Base-by-base conservation (phyloP, 2,888 invertebrate species). In the Drosophila nigritarsus region DNA sequence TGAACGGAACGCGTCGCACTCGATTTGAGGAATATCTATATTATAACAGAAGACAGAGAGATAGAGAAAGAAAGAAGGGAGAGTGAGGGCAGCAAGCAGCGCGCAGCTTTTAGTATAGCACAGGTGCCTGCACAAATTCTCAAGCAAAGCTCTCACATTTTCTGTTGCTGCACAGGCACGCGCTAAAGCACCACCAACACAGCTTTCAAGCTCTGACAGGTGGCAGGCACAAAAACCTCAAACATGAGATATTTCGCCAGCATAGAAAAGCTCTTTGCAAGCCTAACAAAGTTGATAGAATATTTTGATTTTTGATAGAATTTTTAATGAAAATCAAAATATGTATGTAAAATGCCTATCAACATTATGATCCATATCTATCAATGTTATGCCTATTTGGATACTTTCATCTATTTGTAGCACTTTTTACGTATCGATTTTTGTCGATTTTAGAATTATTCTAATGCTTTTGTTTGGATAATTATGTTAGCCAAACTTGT, bases 1-100 rank as follows among this genome's bases (percentile, higher is more conserved):
- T 87, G 82, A 56, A 68, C 65, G 71, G 45, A 82, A 67, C 75
- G 80, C 71, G 71, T 63, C 78, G 69, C 79, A 68, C 48, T 51
- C 69, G 55, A 63, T 65, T 78, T 62, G 51, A 55, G 34, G 24
- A 55, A 65, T 63, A 61, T 73, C 29, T 9, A 40, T 29, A 11
- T 9, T 4, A 15, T 15, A 24, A 15, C 45, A 45, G 24, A 51
- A 27, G 45, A 61, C 8, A 29, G 18, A 24, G 38, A 29, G 24
- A 42, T 30, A 36, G 32, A 1, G n/a, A 24, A n/a, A 4, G 27
- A 27, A 13, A 24, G 15, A 30, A 38, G 0, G 6, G 4, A 49
- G 53, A 2, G 34, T 18, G 36, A n/a, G 38, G 20, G 3, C 29
- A 29, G 49, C 2, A 8, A 15, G 11, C 4, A 29, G 49, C 3